Evolutionary conservation across 1,140 invertebrate species (phyloP), one percentile per base, ranked within the genome.

Genomic region (Leptonema lineaticorne): DNA sequence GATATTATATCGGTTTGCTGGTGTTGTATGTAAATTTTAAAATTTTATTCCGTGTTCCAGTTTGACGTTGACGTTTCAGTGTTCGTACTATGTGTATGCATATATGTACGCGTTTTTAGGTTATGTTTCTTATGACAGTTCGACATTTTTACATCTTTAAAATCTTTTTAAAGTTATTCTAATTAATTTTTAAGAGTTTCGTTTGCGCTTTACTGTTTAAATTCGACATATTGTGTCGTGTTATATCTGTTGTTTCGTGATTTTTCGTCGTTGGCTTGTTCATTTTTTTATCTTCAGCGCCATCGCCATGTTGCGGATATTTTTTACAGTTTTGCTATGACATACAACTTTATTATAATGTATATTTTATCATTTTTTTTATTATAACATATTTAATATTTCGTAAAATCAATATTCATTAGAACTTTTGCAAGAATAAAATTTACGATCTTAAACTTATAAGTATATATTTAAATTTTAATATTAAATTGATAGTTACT

Each of bases 261-360:
- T 33, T 33, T 33, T 5, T n/a, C 11, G 30, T 33, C 11, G 9
- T 41, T 11, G 18, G 48, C n/a, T n/a, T n/a, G n/a, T n/a, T n/a
- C n/a, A n/a, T n/a, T n/a, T n/a, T n/a, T n/a, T n/a, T n/a, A 22
- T 53, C 24, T 53, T 14, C 48, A 53, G 57, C 57, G 57, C 57
- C 57, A 33, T 16, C 57, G 57, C 57, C 57, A 59, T 59, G n/a
- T 59, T 59, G 57, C 57, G 57, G 57, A 22, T 22, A 26, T 11
- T n/a, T n/a, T n/a, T n/a, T n/a, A n/a, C n/a, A n/a, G n/a, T n/a
- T n/a, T n/a, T n/a, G n/a, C n/a, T n/a, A n/a, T n/a, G n/a, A n/a
- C n/a, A n/a, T n/a, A n/a, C n/a, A n/a, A n/a, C n/a, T n/a, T n/a
- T n/a, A n/a, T n/a, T n/a, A n/a, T n/a, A n/a, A n/a, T n/a, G n/a